These are phyloP conservation scores for Eremobia ochroleuca DNA, from an alignment of 2,888 invertebrate species.

Conservation along the genomic window DNA sequence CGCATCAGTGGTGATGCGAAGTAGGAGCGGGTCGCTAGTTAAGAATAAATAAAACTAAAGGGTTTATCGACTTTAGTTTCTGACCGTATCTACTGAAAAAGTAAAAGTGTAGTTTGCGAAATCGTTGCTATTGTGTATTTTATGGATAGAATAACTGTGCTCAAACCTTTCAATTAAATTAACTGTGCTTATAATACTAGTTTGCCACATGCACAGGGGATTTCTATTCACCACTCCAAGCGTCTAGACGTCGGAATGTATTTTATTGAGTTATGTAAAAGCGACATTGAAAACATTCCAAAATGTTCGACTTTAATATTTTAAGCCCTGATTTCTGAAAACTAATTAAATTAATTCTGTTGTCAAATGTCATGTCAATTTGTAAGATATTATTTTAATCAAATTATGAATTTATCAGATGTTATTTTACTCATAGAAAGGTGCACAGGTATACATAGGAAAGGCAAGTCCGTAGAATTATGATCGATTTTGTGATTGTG, in stretches of 20 bases:
- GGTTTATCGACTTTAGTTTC: background rate
- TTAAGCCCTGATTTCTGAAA: slow-evolving; percentile 7
- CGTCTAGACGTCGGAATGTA: slow-evolving; percentile 43
- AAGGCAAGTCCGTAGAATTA: background rate
- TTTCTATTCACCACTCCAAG: slow-evolving; percentile 29
- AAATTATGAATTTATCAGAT: background rate
- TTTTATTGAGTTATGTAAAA: slow-evolving; percentile 18
- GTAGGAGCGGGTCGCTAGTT: background rate
- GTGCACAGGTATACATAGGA: background rate
- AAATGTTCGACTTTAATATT: slow-evolving; percentile 16
- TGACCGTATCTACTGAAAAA: background rate
- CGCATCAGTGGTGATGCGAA: background rate
- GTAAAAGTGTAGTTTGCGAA: slow-evolving; percentile 12
- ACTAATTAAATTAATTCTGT: background rate
- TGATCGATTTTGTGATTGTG: background rate
- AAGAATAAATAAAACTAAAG: background rate
- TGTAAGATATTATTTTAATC: background rate
- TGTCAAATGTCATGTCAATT: slow-evolving; percentile 13
- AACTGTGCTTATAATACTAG: slow-evolving; percentile 15
- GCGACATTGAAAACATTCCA: slow-evolving; percentile 20
- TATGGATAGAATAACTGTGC: background rate
- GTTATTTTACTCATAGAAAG: background rate
- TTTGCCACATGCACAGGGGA: background rate
- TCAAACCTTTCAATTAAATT: slow-evolving; percentile 21
- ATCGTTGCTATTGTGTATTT: slow-evolving; percentile 14